A percentile compares a stretch with the other conserved stretches of the same genome.
These are phyloP conservation scores for Allophyes oxyacanthae DNA, from an alignment of 2,888 invertebrate genomes.

Conservation along the genomic window DNA sequence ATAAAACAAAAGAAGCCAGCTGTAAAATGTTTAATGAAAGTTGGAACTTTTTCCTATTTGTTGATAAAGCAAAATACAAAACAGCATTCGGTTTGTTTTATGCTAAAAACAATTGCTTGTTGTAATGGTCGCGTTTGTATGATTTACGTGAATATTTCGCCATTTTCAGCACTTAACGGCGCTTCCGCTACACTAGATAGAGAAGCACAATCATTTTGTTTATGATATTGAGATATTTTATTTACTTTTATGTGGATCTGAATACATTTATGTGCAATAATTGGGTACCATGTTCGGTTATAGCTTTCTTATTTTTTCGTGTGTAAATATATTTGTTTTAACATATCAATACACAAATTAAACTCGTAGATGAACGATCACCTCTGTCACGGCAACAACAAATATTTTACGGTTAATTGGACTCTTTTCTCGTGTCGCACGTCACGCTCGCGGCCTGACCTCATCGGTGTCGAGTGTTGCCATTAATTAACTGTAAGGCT, in stretches of 20 bases:
- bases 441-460: slow-evolving; percentile 4
- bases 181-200: no score
- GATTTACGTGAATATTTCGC: slow-evolving; percentile 17
- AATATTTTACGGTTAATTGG: slow-evolving; percentile 15
- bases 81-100: no score
- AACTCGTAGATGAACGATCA: neutral
- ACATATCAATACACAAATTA: no score
- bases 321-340: no score
- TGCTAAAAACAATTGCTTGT: neutral
- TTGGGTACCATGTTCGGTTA: no score
- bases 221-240: no score
- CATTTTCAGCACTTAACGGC: neutral
- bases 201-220: no score
- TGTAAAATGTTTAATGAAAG: no score
- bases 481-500: slow-evolving; percentile 15
- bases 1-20: neutral
- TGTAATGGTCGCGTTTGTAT: slow-evolving; percentile 2
- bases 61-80: no score
- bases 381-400: neutral
- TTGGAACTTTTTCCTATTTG: neutral
- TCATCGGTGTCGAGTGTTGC: slow-evolving; percentile 6
- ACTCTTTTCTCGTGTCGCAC: slow-evolving; percentile 1
- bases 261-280: no score
- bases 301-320: no score
- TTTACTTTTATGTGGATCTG: no score